Base-by-base conservation (phyloP, 2,113 vertebrate species). In the Sinocyclocheilus grahami region DNA sequence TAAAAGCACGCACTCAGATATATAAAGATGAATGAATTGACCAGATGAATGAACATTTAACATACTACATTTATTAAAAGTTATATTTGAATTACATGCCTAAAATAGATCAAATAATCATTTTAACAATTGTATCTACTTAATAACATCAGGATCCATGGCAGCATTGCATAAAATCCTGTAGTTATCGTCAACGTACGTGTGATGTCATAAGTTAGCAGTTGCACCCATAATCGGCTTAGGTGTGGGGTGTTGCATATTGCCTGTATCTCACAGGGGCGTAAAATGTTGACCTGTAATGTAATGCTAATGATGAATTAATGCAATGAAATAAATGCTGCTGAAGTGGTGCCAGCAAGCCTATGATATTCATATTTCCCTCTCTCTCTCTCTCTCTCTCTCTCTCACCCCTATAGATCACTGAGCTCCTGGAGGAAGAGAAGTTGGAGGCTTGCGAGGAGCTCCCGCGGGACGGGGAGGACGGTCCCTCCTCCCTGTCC, bases 361-460 rank as follows among this genome's bases (percentile, higher is more conserved):
- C 27, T 16, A 12, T 0, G 0, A 4, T 30, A 12, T 51, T 85
- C 18, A 75, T 42, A 51, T 62, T 22, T 86, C 85, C 67, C 27
- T 71, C 37, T 33, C 30, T 33, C 27, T 27, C 27, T 27, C 27
- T 10, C 27, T 10, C 42, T 27, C 42, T 3, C 62, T 3, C 20
- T 51, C 20, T 51, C 24, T 78, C 6, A 46, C 30, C 16, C 24
- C 9, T 60, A 2, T 27, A 99, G 97, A 97, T 98, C 93, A 98
- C 97, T 83, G 97, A 98, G 94, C 95, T 99, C 90, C 92, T 97
- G 91, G 97, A 98, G 81, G 97, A 98, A 90, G 96, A 98, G 87
- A 97, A 97, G 93, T 95, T 97, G 89, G 98, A 98, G 88, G 95
- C 96, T 90, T 96, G 96, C 63, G 97, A 98, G 94, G 97, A 98